Conservation (phyloP, 1,140 invertebrate species). For the Theocolax elegans region DNA sequence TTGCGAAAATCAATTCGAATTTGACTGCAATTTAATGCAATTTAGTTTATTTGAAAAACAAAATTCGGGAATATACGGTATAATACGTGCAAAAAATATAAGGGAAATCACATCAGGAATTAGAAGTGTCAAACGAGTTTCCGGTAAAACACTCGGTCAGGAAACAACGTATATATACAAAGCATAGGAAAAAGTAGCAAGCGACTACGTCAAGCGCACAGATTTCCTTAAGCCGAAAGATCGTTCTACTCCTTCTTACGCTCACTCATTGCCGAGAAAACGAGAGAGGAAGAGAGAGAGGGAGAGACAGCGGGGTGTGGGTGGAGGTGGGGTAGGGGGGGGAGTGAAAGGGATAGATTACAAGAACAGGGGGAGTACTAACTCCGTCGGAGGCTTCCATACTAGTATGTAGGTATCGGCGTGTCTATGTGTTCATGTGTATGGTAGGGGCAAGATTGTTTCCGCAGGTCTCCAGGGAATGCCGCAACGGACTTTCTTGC, state of each 20-base stretch:
- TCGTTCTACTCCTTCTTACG: background rate
- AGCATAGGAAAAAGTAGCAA: background rate
- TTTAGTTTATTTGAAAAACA: too few species aligned
- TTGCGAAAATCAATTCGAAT: too few species aligned
- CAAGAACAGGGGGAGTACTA: background rate
- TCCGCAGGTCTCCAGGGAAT: constrained; percentile 38
- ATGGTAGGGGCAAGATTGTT: constrained; percentile 49
- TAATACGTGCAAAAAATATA: too few species aligned
- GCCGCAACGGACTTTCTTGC: constrained; percentile 36
- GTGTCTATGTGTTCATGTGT: too few species aligned
- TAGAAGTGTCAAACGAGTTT: background rate
- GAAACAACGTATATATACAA: background rate
- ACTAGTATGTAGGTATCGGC: background rate
- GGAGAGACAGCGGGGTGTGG: too few species aligned
- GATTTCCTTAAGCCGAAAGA: constrained; percentile 1
- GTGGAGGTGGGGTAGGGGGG: too few species aligned
- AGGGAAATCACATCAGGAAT: too few species aligned
- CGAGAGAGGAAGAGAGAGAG: background rate
- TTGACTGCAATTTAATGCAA: too few species aligned
- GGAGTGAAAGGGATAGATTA: background rate
- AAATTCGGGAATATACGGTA: too few species aligned
- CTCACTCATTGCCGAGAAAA: background rate
- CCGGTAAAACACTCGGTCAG: background rate
- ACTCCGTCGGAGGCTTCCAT: constrained; percentile 1
- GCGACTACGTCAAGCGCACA: background rate